Base-by-base conservation (phyloP, 2,113 vertebrate genomes). In the Chionomys nivalis region DNA sequence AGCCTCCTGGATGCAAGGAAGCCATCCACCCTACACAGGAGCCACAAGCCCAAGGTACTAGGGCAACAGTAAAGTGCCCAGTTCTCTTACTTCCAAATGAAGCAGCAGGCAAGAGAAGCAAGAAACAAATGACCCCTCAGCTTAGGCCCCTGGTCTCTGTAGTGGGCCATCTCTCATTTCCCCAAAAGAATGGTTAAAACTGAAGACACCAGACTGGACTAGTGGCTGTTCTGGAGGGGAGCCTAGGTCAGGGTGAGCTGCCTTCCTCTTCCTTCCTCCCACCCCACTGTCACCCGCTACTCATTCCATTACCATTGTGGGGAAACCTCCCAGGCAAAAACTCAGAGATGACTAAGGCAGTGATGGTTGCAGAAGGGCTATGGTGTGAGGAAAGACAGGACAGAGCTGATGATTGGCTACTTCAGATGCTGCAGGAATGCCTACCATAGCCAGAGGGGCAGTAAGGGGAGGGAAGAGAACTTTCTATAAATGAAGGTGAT, bases 141-240 rank as follows among this genome's bases (percentile, higher is more conserved):
- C 55, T 72, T 33, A 65, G 21, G n/a, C n/a, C n/a, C n/a, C n/a
- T n/a, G n/a, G n/a, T 28, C 19, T 31, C 66, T 0, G 9, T 0
- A 21, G 36, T 42, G 24, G 5, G 11, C 33, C 9, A 14, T 16
- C 36, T 90, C 65, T 91, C 73, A 61, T 77, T 95, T 92, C 79
- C 90, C 79, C 88, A 76, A 85, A 26, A 36, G 63, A 90, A 47
- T 39, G 47, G 47, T 31, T 19, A 70, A 91, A 83, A 83, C n/a
- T 31, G 47, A 86, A 88, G 93, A 85, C 42, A 4, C 26, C 4
- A 9, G 24, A 13, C 58, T 44, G 52, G 11, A 28, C 0, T 26
- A 6, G 14, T 9, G 68, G 14, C 70, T 52, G 78, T 42, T 8
- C 52, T 55, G 16, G 52, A 81, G 42, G 39, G 4, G 36, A 47